Conservation (phyloP, 2,797 vertebrate species). For the Schizothorax lantsangensis region DNA sequence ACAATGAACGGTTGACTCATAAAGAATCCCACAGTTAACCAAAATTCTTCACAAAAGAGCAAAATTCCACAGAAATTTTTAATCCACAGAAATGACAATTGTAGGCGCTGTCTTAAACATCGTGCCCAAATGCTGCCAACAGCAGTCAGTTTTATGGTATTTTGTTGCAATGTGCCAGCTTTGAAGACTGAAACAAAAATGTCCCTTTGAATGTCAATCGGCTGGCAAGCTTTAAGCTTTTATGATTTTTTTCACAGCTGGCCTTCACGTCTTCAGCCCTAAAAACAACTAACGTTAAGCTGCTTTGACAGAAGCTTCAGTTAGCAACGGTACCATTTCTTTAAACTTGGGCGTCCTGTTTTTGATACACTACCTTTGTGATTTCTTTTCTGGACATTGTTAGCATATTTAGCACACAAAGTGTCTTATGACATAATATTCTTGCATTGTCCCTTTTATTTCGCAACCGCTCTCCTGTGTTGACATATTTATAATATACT, state of each 20-base stretch:
- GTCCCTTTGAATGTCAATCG: background rate
- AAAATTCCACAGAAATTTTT: background rate
- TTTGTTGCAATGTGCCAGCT: background rate
- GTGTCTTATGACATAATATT: background rate
- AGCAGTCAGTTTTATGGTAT: background rate
- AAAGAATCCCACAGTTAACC: slow-evolving; percentile 1
- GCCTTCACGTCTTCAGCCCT: background rate
- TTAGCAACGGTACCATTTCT: background rate
- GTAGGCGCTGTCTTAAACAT: background rate
- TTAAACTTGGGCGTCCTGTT: background rate
- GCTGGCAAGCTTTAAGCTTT: background rate
- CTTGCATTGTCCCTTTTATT: background rate
- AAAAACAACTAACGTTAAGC: background rate
- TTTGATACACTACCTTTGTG: background rate
- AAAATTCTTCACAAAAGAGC: background rate
- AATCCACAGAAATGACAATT: background rate
- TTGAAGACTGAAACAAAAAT: background rate
- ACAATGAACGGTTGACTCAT: background rate
- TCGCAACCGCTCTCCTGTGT: background rate
- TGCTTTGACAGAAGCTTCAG: background rate
- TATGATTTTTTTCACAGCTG: background rate
- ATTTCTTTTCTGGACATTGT: background rate
- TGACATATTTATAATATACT: background rate
- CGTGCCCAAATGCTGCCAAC: background rate
- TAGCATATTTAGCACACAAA: background rate